Evolutionary conservation across 2,113 vertebrate genomes (phyloP), one percentile per base, ranked within the genome.

Genomic region (Bufo bufo): DNA sequence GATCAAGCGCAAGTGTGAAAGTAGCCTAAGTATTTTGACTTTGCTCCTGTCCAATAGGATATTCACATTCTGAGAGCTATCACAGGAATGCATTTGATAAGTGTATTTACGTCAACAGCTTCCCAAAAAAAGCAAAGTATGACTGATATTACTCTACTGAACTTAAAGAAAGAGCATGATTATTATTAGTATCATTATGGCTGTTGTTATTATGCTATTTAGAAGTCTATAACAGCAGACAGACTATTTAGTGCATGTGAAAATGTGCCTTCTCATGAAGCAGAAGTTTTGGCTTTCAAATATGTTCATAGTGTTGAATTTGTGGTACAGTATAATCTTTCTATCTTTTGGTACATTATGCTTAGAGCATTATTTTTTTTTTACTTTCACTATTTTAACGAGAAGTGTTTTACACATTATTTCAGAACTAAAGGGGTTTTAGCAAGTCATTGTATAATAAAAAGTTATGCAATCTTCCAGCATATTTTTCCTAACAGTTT

Each of bases 51-150:
- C 78, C 56, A 45, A 61, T 81, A 59, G 11, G 4, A 81, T 61
- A 59, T 61, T 47, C 58, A 63, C 59, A 45, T 63, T 16, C 43
- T 45, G 79, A 82, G 58, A 19, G 17, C 33, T 81, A 45, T 81
- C 8, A 61, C 33, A 63, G 33, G 79, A 82, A 63, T 82, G 79
- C 33, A 47, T 81, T 81, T 81, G 79, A 81, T 61, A 61, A 81
- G 33, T 12, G 23, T 43, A 43, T 33, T 69, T 43, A 43, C 13
- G 23, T 43, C 66, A 33, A 71, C 14, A 19, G 33, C 33, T 72
- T 74, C 23, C 33, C 2, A 47, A 16, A 49, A 74, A 74, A 74
- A 14, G n/a, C 2, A 16, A 19, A 3, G 0, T 47, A 74, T 7
- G 0, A 45, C 3, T 33, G 33, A 33, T 69, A 33, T 69, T 12